Evolutionary conservation across 2,888 invertebrate genomes (phyloP).

Genomic region (Oligia fasciuncula): DNA sequence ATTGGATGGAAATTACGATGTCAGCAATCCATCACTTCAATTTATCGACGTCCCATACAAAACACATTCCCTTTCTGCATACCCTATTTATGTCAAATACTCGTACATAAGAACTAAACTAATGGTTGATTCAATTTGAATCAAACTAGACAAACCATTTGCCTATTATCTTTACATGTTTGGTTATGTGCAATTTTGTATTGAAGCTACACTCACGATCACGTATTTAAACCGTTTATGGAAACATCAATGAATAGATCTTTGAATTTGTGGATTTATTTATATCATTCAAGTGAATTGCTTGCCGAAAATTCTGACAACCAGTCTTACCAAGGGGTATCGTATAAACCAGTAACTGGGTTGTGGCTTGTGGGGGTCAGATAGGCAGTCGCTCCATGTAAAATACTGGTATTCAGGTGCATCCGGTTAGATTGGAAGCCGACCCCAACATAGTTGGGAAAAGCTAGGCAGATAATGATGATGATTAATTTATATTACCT

Average conservation of each 20-base stretch:
- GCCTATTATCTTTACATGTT: constrained; percentile 5
- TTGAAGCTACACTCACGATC: constrained; percentile 22
- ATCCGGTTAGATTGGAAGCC: not conserved
- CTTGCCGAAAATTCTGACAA: no score
- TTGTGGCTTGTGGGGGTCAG: not conserved
- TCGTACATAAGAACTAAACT: not conserved
- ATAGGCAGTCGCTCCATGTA: not conserved
- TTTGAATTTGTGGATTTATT: constrained; percentile 14
- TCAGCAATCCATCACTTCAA: not conserved
- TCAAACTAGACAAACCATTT: constrained; percentile 15
- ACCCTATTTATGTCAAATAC: constrained; percentile 34
- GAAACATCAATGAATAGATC: constrained; percentile 21
- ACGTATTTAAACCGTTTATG: constrained; percentile 30
- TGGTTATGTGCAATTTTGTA: constrained; percentile 7
- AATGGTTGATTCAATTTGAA: constrained; percentile 33
- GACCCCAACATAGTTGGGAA: not conserved
- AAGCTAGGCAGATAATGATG: not conserved
- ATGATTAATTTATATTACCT: no score
- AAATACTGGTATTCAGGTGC: not conserved
- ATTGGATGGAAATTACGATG: not conserved
- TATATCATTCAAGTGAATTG: no score
- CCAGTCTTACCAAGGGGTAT: not conserved
- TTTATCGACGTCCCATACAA: not conserved
- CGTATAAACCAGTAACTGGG: not conserved
- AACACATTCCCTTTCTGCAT: not conserved